Base-by-base conservation (phyloP, 2,888 invertebrate species). In the Busseola fusca region DNA sequence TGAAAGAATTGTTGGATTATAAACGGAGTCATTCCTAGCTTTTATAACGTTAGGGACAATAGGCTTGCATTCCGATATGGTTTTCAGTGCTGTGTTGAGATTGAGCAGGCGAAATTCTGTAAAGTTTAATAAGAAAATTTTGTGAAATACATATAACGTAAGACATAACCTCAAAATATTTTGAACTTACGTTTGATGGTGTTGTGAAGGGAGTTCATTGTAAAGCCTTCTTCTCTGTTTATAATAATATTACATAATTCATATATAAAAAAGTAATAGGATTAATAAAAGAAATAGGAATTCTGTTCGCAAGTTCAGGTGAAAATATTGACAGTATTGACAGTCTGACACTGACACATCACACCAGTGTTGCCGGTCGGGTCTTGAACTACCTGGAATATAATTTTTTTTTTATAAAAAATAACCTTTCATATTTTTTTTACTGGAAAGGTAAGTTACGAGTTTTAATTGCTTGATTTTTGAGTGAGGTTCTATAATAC, bases 51-150 rank as follows among this genome's bases (percentile, higher is more conserved):
- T 84, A 25, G 78, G 72, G 10, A 81, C 69, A 9, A 74, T 83
- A 1, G 90, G 88, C 57, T 89, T 89, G 74, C 90, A 91, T 89
- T 93, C 93, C 70, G 92, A 90, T 14, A 92, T 75, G 0, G 88
- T 87, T 78, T 90, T 93, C 27, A 94, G 71, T 0, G 91, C 91
- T 27, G 90, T 90, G 84, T 91, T 94, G 14, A 95, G 76, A 81
- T 94, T 94, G 21, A 94, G 77, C 12, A 92, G 70, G 63, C 94
- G 92, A 78, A 95, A 87, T 90, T 94, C 95, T 95, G 91, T 77
- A n/a, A 94, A 86, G 59, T 37, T 63, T 16, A 58, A 21, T 16
- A 18, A 21, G 14, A 59, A 74, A 48, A 45, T 58, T 64, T 60
- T 62, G 27, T 64, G 70, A 81, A 79, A 66, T 77, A 69, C 63